phyloP scores from a whole-genome alignment of 1,140 invertebrate genomes.

The Tyrophagus putrescentiae region DNA sequence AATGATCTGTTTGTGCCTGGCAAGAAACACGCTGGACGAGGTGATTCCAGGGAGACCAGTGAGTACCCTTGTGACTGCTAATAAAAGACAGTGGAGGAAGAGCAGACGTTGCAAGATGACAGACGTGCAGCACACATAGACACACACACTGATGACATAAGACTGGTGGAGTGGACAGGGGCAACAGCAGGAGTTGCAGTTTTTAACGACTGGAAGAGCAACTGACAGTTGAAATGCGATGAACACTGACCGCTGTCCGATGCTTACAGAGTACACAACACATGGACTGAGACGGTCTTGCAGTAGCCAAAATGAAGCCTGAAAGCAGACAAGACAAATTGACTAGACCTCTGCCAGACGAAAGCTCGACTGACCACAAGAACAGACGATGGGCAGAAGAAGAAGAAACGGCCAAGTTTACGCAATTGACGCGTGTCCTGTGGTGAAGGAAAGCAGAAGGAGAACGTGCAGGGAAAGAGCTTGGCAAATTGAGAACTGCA shows the following conservation, averaged over 20 bases:
- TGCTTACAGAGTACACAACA: too few species aligned
- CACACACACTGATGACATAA: not conserved
- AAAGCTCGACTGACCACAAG: not conserved
- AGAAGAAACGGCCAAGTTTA: not conserved
- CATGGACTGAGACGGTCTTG: too few species aligned
- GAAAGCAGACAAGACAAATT: constrained; percentile 10
- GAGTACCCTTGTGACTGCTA: not conserved
- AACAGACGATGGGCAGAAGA: not conserved
- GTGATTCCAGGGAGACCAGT: too few species aligned
- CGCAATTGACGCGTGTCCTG: not conserved
- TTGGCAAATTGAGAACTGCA: not conserved
- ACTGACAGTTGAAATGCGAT: too few species aligned
- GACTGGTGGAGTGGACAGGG: not conserved
- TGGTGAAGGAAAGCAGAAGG: not conserved
- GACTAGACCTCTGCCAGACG: constrained; percentile 5
- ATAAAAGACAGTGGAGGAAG: not conserved
- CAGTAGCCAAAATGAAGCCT: not conserved
- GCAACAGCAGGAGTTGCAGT: too few species aligned
- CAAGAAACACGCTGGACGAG: too few species aligned
- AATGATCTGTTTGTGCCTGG: too few species aligned
- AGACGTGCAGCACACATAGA: not conserved
- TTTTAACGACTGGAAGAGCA: too few species aligned
- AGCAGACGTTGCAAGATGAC: not conserved
- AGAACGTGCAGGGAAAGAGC: not conserved
- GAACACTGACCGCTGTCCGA: too few species aligned